These are phyloP conservation scores for Nomada ruficornis DNA, from an alignment of 2,888 invertebrate species.

Conservation along the genomic window DNA sequence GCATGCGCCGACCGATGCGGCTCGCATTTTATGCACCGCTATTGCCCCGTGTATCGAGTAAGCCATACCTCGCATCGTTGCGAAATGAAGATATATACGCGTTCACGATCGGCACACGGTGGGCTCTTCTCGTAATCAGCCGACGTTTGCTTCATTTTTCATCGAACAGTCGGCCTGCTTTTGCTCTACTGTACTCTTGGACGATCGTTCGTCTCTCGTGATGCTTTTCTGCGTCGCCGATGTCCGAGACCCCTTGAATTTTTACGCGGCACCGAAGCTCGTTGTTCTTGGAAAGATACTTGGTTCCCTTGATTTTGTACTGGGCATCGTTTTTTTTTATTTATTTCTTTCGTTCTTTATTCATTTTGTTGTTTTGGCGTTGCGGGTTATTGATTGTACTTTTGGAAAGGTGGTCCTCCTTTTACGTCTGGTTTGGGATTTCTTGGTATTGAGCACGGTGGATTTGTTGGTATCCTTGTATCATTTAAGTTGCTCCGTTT, in stretches of 20 bases:
- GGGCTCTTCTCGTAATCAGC: constrained; percentile 63
- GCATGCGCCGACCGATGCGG: constrained; percentile 42
- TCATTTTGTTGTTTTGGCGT: not conserved
- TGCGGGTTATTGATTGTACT: not conserved
- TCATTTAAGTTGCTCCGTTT: no score
- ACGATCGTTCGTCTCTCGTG: not conserved
- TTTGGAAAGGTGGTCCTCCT: not conserved
- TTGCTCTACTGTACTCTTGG: constrained; percentile 11
- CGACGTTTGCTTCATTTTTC: constrained; percentile 62
- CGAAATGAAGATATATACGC: constrained; percentile 73
- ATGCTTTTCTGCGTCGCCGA: not conserved
- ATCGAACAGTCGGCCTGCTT: not conserved
- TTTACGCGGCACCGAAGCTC: not conserved
- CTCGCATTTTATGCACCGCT: constrained; percentile 47
- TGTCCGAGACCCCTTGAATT: not conserved
- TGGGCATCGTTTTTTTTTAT: not conserved
- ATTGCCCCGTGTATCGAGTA: constrained; percentile 66
- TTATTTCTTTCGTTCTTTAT: not conserved
- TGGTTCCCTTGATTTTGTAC: no score
- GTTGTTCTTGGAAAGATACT: no score
- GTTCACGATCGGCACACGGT: constrained; percentile 56
- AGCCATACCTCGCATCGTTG: constrained; percentile 66
- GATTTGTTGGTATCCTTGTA: no score
- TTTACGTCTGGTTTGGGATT: no score
- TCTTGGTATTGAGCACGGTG: no score